A percentile compares a stretch with the other conserved stretches of the same genome.
Conservation (phyloP, 2,888 invertebrate species). For the Nemurella pictetii region DNA sequence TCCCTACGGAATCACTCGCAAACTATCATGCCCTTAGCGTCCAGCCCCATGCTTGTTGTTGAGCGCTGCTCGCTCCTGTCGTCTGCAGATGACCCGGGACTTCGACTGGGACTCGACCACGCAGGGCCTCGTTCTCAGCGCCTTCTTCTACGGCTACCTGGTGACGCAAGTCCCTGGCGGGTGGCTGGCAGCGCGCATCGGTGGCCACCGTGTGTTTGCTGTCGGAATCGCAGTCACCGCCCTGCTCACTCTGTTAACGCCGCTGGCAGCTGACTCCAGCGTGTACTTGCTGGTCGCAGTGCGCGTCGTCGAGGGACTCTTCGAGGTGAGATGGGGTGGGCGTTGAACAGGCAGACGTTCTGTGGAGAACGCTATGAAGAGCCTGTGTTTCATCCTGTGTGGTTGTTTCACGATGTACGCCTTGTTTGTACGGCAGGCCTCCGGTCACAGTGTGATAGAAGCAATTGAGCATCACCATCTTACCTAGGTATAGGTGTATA, state of each 20-base stretch:
- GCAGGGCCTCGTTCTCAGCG: slow-evolving; percentile 78
- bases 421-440: too few species aligned
- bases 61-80: too few species aligned
- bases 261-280: slow-evolving; percentile 73
- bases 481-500: too few species aligned
- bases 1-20: too few species aligned
- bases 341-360: too few species aligned
- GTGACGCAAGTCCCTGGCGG: slow-evolving; percentile 80
- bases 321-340: slow-evolving; percentile 78
- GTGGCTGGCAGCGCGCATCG: slow-evolving; percentile 79
- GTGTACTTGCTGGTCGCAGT: slow-evolving; percentile 70
- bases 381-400: too few species aligned
- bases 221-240: slow-evolving; percentile 78
- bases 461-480: too few species aligned
- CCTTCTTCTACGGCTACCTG: slow-evolving; percentile 89
- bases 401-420: too few species aligned
- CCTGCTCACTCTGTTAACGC: slow-evolving; percentile 77
- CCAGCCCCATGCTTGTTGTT: background rate
- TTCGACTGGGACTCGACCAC: slow-evolving; percentile 80
- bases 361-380: too few species aligned
- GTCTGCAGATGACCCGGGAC: slow-evolving; percentile 57
- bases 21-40: too few species aligned
- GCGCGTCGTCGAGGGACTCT: slow-evolving; percentile 76
- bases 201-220: slow-evolving; percentile 75
- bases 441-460: too few species aligned